Conservation (phyloP, 35 echinoderm and acorn worm species). For the Diadema setosum region DNA sequence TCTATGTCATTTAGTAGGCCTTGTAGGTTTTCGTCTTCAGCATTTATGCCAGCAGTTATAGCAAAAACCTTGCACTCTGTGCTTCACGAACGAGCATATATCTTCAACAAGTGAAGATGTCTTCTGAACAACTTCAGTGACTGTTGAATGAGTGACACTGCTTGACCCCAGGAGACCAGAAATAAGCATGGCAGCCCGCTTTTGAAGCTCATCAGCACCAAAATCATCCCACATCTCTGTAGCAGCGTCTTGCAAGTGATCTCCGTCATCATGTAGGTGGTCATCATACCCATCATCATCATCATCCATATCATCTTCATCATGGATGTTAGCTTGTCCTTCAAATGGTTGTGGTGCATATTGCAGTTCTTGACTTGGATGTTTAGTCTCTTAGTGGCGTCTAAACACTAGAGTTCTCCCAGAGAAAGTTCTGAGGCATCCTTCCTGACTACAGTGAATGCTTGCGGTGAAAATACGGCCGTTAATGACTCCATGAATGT, state of each 20-base stretch:
- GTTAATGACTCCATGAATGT: slow-evolving; percentile 10
- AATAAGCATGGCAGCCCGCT: slow-evolving; percentile 4
- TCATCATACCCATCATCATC: not conserved
- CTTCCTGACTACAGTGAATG: slow-evolving; percentile 26
- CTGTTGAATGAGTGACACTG: slow-evolving; percentile 3
- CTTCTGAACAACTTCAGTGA: slow-evolving; percentile 12
- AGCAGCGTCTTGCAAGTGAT: not conserved
- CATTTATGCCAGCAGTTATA: not conserved
- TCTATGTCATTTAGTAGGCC: not conserved
- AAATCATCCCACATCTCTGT: slow-evolving; percentile 24
- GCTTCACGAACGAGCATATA: slow-evolving; percentile 8
- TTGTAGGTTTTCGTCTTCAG: slow-evolving; percentile 22
- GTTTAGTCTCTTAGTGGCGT: not conserved
- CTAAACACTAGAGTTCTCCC: slow-evolving; percentile 17
- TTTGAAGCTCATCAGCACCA: not conserved
- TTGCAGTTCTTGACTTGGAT: not conserved
- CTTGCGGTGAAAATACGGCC: slow-evolving; percentile 25
- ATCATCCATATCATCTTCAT: not conserved
- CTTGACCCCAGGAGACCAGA: slow-evolving; percentile 4
- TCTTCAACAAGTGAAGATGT: slow-evolving; percentile 14
- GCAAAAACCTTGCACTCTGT: slow-evolving; percentile 8
- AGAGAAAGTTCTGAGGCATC: slow-evolving; percentile 12
- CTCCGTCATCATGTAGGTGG: not conserved
- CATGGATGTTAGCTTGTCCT: not conserved
- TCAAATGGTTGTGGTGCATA: not conserved